Evolutionary conservation across 1,140 invertebrate genomes (phyloP).

Genomic region (Steinernema feltiae): DNA sequence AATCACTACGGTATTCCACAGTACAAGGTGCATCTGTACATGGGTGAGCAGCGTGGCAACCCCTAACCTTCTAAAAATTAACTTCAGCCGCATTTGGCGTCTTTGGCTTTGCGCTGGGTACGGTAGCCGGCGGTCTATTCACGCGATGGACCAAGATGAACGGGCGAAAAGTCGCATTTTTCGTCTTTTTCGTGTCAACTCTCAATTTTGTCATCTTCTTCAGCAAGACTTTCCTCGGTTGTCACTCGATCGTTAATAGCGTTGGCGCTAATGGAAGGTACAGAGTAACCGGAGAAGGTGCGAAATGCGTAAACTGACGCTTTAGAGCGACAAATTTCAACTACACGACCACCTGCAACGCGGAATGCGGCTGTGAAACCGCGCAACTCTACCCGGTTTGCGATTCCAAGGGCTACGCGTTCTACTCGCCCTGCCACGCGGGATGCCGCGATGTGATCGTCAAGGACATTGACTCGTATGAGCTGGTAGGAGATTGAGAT

Average conservation of each 20-base stretch:
- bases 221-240: slow-evolving; percentile 48
- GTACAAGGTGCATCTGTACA: slow-evolving; percentile 53
- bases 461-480: slow-evolving; percentile 18
- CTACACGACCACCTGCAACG: slow-evolving; percentile 48
- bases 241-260: slow-evolving; percentile 48
- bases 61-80: slow-evolving; percentile 2
- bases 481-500: slow-evolving; percentile 22
- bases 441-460: slow-evolving; percentile 45
- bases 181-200: slow-evolving; percentile 44
- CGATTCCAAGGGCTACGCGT: slow-evolving; percentile 39
- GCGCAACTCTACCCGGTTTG: slow-evolving; percentile 54
- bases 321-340: slow-evolving; percentile 48
- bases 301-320: background rate
- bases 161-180: slow-evolving; percentile 49
- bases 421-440: slow-evolving; percentile 56
- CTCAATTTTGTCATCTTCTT: slow-evolving; percentile 45
- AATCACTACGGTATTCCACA: slow-evolving; percentile 57
- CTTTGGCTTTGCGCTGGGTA: slow-evolving; percentile 52
- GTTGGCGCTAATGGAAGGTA: slow-evolving; percentile 33
- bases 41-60: slow-evolving; percentile 40
- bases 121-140: slow-evolving; percentile 23
- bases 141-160: slow-evolving; percentile 35
- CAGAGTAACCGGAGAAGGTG: background rate
- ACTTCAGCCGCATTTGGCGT: slow-evolving; percentile 52
- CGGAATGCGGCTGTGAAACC: slow-evolving; percentile 47